phyloP scores from a whole-genome alignment of 1,140 invertebrate species.

The Achroia grisella region DNA sequence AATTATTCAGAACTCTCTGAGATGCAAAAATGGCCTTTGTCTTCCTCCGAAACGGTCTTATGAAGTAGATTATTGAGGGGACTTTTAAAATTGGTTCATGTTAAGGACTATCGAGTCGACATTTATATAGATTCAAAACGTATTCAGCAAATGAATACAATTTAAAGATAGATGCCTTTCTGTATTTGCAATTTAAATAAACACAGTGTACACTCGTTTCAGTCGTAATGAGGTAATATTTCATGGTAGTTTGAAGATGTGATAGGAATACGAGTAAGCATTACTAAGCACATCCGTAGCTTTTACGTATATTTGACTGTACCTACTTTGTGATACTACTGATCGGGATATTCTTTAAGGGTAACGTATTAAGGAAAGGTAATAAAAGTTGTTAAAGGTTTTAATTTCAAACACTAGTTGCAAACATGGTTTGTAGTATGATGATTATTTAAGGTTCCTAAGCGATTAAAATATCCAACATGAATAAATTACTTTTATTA shows the following conservation, averaged over 20 bases:
- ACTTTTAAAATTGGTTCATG: slow-evolving; percentile 6
- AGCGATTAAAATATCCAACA: too few species aligned
- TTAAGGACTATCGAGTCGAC: slow-evolving; percentile 42
- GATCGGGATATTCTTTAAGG: too few species aligned
- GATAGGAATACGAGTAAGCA: too few species aligned
- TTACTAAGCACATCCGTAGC: too few species aligned
- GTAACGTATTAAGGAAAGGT: too few species aligned
- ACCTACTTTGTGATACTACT: too few species aligned
- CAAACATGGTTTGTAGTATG: too few species aligned
- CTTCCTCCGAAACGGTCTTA: background rate
- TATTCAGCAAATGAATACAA: slow-evolving; percentile 66
- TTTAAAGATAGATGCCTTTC: slow-evolving; percentile 62
- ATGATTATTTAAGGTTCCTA: too few species aligned
- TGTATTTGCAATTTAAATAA: slow-evolving; percentile 56
- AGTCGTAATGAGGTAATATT: slow-evolving; percentile 48
- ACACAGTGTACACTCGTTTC: slow-evolving; percentile 34
- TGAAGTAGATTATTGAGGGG: background rate
- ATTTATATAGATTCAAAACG: slow-evolving; percentile 66
- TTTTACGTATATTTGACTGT: too few species aligned
- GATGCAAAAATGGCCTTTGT: background rate
- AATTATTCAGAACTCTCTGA: slow-evolving; percentile 29
- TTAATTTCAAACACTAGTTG: too few species aligned
- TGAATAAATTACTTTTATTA: too few species aligned
- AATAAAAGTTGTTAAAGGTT: too few species aligned
- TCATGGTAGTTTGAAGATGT: slow-evolving; percentile 3